These are phyloP conservation scores for Paradoxurus hermaphroditus DNA, from an alignment of 2,113 vertebrate genomes.

Conservation along the genomic window DNA sequence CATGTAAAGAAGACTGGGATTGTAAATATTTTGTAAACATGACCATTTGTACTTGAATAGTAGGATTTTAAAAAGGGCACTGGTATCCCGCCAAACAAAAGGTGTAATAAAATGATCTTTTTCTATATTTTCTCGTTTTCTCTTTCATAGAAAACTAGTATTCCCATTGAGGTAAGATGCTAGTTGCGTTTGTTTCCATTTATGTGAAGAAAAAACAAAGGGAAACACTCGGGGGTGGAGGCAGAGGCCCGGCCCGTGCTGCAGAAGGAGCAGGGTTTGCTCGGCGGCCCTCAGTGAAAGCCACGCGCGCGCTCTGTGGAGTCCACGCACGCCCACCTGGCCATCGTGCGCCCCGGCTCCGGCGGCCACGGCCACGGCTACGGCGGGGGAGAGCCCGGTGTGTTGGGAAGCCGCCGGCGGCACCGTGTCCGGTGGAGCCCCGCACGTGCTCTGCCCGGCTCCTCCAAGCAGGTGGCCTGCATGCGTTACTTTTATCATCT, in stretches of 20 bases:
- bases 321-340: too few relatives aligned
- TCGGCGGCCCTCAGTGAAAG: not conserved
- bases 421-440: not conserved
- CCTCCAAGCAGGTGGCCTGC: not conserved
- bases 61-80: conserved; percentile 60
- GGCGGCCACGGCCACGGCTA: not conserved
- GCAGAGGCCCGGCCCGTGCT: too few relatives aligned
- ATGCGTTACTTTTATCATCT: not conserved
- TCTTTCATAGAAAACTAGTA: not conserved
- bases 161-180: not conserved
- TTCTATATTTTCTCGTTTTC: conserved; percentile 3
- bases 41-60: conserved; percentile 64
- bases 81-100: not conserved
- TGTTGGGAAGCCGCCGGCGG: not conserved
- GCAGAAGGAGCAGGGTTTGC: accelerated
- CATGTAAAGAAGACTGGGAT: not conserved
- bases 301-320: accelerated
- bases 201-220: not conserved
- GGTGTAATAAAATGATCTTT: conserved; percentile 69
- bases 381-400: not conserved
- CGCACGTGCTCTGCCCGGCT: accelerated
- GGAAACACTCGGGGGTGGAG: not conserved
- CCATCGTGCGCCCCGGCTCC: not conserved
- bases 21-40: conserved; percentile 76
- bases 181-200: not conserved